phyloP scores from a whole-genome alignment of 2,797 vertebrate genomes.

The Halcyon leucocephala region DNA sequence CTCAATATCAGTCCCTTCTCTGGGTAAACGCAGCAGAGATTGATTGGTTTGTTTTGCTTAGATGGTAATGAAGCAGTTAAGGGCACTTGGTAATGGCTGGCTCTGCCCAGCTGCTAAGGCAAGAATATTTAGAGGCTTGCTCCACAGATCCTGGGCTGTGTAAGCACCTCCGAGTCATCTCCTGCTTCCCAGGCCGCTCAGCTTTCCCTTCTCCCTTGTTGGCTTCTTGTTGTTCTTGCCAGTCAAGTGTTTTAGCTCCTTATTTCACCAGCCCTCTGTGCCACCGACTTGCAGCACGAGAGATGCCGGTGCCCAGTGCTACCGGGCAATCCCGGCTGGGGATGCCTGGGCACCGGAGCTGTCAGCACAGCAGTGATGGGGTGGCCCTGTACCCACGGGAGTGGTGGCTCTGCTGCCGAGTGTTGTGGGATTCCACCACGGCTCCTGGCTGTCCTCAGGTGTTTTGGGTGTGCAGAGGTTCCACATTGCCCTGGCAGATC shows the following conservation, averaged over 20 bases:
- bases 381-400: fast-evolving
- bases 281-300: fast-evolving
- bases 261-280: neutral
- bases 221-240: neutral
- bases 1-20: neutral
- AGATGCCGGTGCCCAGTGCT: neutral
- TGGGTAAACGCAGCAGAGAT: neutral
- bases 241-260: neutral
- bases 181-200: fast-evolving
- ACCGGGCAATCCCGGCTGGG: neutral
- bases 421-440: fast-evolving
- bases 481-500: neutral
- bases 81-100: neutral
- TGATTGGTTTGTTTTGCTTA: constrained; percentile 20
- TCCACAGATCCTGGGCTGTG: fast-evolving
- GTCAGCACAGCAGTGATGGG: neutral
- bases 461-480: fast-evolving
- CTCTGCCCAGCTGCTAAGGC: neutral
- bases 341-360: fast-evolving
- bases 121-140: neutral
- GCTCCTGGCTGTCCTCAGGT: fast-evolving
- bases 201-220: neutral
- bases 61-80: constrained; percentile 49
- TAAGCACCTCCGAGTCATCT: neutral
- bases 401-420: fast-evolving